Percentiles rank a stretch among this genome's conserved stretches.
phyloP scores from a whole-genome alignment of 2,797 vertebrate genomes.

The Characodon lateralis region DNA sequence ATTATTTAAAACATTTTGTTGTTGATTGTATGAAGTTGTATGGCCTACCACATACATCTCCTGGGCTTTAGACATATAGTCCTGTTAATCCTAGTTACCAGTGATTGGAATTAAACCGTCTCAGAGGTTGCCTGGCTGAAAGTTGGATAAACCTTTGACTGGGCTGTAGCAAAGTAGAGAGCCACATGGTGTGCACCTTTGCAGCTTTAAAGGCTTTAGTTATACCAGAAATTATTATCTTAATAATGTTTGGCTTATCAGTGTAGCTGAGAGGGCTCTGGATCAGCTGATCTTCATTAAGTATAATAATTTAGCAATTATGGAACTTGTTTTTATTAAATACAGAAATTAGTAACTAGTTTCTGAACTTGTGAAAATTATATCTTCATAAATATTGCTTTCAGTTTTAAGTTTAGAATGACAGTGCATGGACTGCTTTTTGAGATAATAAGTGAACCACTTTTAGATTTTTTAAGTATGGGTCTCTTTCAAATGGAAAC shows the following conservation, averaged over 20 bases:
- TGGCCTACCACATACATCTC: constrained; percentile 2
- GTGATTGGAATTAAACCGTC: constrained; percentile 56
- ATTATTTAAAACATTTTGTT: constrained; percentile 14
- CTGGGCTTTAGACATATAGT: constrained; percentile 32
- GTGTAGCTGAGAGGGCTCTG: not conserved
- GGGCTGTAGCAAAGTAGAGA: constrained; percentile 37
- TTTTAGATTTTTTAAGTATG: not conserved
- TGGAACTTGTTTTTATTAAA: not conserved
- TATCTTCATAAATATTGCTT: not conserved
- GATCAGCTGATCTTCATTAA: not conserved
- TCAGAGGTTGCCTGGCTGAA: constrained; percentile 36
- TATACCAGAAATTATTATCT: not conserved
- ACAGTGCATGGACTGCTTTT: not conserved
- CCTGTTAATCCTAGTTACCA: constrained; percentile 55
- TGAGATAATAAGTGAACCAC: not conserved
- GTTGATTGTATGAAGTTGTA: constrained; percentile 29
- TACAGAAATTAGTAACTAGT: not conserved
- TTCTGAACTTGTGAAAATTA: not conserved
- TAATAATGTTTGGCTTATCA: not conserved
- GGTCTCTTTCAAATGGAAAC: not conserved
- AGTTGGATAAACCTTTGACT: constrained; percentile 57
- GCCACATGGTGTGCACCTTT: constrained; percentile 24
- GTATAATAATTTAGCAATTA: not conserved
- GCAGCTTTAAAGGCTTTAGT: not conserved
- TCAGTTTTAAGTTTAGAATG: not conserved